Percentiles rank a stretch among this genome's conserved stretches.
Evolutionary conservation across 2,797 vertebrate genomes (phyloP).

Genomic region (Tinamus major): DNA sequence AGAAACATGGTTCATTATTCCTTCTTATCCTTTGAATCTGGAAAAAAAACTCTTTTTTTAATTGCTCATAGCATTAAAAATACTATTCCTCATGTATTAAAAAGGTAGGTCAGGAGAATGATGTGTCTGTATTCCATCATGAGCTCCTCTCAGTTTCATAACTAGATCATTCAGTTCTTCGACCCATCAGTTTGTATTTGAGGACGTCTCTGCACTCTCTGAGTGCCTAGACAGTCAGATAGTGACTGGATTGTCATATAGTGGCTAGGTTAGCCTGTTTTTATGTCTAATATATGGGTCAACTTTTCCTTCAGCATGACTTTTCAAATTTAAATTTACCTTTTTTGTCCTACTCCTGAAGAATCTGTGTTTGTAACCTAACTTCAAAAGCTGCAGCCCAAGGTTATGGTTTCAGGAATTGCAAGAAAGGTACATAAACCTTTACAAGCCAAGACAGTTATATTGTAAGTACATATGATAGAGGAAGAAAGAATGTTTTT

Average conservation of each 20-base stretch:
- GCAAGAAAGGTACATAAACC: neutral
- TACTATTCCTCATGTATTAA: neutral
- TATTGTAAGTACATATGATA: neutral
- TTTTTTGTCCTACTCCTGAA: neutral
- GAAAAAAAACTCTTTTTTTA: neutral
- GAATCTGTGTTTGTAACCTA: neutral
- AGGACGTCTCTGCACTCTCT: neutral
- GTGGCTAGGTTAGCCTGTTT: neutral
- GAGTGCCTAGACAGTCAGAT: neutral
- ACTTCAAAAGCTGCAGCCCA: neutral
- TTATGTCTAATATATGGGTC: neutral
- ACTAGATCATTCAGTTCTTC: neutral
- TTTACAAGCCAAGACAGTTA: neutral
- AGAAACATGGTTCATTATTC: neutral
- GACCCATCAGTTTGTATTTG: conserved; percentile 5
- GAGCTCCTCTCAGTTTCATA: neutral
- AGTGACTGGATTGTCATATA: neutral
- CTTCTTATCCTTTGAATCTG: neutral
- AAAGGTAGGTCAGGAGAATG: neutral
- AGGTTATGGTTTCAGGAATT: neutral
- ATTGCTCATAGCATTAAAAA: neutral
- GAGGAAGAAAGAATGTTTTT: neutral
- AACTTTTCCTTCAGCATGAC: neutral
- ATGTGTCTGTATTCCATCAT: neutral
- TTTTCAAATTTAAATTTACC: neutral